Evolutionary conservation across 2,113 vertebrate species (phyloP), one percentile per base, ranked within the genome.

Genomic region (Danio rerio): DNA sequence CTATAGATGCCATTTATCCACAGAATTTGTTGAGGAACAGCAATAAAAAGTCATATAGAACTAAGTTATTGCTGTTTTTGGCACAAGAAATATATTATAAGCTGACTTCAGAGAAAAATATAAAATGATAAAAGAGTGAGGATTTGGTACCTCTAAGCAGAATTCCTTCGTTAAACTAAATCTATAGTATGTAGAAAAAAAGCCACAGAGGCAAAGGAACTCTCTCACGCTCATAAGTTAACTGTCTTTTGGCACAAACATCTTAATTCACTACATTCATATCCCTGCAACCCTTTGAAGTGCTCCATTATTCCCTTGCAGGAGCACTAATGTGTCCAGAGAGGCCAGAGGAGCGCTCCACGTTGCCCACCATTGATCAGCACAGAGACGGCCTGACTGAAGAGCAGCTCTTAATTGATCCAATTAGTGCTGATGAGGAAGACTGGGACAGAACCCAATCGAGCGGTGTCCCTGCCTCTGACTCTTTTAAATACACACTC

Each of bases 361-460:
- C 55, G n/a, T 71, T 70, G 77, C 65, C 75, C 43, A 3, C 15
- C 61, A 77, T 72, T 69, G 82, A 81, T 83, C 58, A 78, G 45
- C 10, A 13, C 73, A 21, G 74, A 83, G 72, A 81, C 40, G 61
- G 56, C 50, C 84, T 71, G 56, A 63, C 78, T 81, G 66, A 81
- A 80, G 74, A 86, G 56, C 85, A 77, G 52, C 75, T 83, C 78
- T 73, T 81, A 81, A 65, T 78, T 79, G 81, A 81, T 85, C 77
- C 81, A 85, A 85, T 88, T 88, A 86, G 61, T 11, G 56, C 8
- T 9, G 75, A 81, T 59, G 81, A 76, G 69, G 56, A 84, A 82
- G 75, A 45, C 83, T 52, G 83, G 47, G 21, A 74, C 62, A 16
- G 8, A 43, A 78, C 53, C 50, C 13, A 72, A 66, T 80, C 52